Evolutionary conservation across 1,140 invertebrate genomes (phyloP).

Genomic region (Danaus plexippus): DNA sequence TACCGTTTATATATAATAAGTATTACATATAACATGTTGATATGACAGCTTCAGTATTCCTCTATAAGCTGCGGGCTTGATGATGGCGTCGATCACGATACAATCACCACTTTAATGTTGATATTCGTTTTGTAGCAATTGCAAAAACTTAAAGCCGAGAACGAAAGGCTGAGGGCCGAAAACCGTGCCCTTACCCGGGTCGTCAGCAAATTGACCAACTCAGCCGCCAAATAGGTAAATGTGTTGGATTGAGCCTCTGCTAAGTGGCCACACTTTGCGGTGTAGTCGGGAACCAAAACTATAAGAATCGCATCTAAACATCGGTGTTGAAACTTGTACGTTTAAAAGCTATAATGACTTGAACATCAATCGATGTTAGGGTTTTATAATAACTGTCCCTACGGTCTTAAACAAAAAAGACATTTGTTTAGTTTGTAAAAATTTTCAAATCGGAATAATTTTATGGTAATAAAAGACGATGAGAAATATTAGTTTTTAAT

Average conservation of each 20-base stretch:
- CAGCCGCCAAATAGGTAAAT: conserved; percentile 83
- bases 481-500: too few relatives aligned
- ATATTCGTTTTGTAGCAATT: conserved; percentile 88
- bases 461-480: too few relatives aligned
- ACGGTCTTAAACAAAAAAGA: too few relatives aligned
- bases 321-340: too few relatives aligned
- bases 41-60: conserved; percentile 26
- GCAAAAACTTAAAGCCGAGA: conserved; percentile 97
- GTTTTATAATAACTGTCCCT: too few relatives aligned
- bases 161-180: conserved; percentile 95
- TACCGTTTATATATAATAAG: conserved; percentile 2
- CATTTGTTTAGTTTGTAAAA: too few relatives aligned
- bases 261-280: conserved; percentile 37
- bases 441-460: too few relatives aligned
- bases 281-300: conserved; percentile 14
- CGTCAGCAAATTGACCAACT: conserved; percentile 95
- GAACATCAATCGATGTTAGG: too few relatives aligned
- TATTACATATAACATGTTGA: conserved; percentile 24
- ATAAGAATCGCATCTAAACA: too few relatives aligned
- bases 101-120: conserved; percentile 42
- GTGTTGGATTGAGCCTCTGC: conserved; percentile 43
- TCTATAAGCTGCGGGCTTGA: conserved; percentile 26
- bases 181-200: conserved; percentile 95
- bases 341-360: too few relatives aligned
- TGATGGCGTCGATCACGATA: conserved; percentile 31